Base-by-base conservation (phyloP, 2,113 vertebrate species). In the Melospiza georgiana region DNA sequence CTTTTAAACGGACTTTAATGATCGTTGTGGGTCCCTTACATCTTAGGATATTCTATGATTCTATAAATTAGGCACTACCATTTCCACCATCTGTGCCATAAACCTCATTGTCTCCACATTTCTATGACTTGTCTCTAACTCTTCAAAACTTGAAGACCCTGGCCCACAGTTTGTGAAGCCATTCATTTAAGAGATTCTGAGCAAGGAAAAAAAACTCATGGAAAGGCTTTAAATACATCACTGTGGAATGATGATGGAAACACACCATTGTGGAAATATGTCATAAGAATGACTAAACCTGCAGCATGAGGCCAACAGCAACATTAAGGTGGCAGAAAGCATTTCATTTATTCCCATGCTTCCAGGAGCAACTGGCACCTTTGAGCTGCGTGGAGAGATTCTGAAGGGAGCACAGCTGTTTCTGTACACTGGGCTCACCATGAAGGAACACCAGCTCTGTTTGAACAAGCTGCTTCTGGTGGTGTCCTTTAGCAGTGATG, bases 241-340 rank as follows among this genome's bases (percentile, higher is more conserved):
- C 82, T n/a, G 24, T 59, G 77, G 54, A 95, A 94, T 49, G 93
- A 88, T 49, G 90, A 90, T 96, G 93, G 95, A 96, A 96, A 96
- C 4, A 89, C 79, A 93, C 86, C 57, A 86, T 46, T 88, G 90
- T 94, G 93, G 94, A 96, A 97, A 96, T 94, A 88, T 93, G 88
- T 93, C 92, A 92, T 95, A 95, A 94, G 92, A 75, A 75, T 95
- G 93, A 97, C 88, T 96, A 95, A 96, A 96, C 74, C 83, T 93
- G 86, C 73, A 94, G 88, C 76, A 55, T 9, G 44, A 89, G 44
- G 90, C 96, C 95, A 95, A 95, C 80, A 96, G 83, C 92, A 96
- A 95, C 85, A 97, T 39, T 84, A 94, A 96, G 96, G 93, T 96
- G 92, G 73, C 9, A 28, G 94, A 97, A 96, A 94, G 92, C 92